Evolutionary conservation across 2,888 invertebrate species (phyloP).

Genomic region (Platypus cylindrus): DNA sequence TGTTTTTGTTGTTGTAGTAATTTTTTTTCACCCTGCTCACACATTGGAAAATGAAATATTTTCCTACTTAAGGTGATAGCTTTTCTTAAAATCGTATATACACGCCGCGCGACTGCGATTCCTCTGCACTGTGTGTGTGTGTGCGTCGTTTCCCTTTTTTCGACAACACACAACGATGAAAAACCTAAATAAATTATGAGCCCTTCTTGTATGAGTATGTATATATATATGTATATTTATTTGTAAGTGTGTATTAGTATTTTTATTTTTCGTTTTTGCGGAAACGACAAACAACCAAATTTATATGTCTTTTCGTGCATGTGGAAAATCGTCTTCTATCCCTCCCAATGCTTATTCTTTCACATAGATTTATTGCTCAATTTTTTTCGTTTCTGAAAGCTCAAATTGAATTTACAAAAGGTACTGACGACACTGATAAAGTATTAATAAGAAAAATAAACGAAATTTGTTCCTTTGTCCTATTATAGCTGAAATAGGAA

Average conservation of each 20-base stretch:
- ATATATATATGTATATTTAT: conserved; percentile 1
- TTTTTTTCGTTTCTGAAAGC: conserved; percentile 1
- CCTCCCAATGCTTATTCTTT: too few species aligned
- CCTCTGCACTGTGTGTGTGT: conserved; percentile 22
- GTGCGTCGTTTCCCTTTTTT: conserved; percentile 13
- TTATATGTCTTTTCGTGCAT: conserved; percentile 27
- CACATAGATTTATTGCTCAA: conserved; percentile 8
- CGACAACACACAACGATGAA: too few species aligned
- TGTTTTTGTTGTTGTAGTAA: too few species aligned
- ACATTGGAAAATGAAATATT: conserved; percentile 35
- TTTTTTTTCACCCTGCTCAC: too few species aligned
- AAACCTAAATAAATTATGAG: conserved; percentile 35
- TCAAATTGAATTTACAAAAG: too few species aligned
- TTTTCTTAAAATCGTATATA: conserved; percentile 37
- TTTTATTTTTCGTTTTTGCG: conserved; percentile 16
- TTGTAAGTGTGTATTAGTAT: conserved; percentile 13
- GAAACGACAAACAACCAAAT: conserved; percentile 19
- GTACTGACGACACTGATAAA: too few species aligned
- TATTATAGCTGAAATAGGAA: too few species aligned
- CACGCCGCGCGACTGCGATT: conserved; percentile 22
- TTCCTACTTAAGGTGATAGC: conserved; percentile 39
- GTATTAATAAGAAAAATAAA: too few species aligned
- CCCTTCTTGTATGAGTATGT: too few species aligned
- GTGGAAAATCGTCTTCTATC: conserved; percentile 18
- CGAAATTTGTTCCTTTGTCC: too few species aligned